phyloP scores from a whole-genome alignment of 2,888 invertebrate genomes.

The Drosophila barbarae region DNA sequence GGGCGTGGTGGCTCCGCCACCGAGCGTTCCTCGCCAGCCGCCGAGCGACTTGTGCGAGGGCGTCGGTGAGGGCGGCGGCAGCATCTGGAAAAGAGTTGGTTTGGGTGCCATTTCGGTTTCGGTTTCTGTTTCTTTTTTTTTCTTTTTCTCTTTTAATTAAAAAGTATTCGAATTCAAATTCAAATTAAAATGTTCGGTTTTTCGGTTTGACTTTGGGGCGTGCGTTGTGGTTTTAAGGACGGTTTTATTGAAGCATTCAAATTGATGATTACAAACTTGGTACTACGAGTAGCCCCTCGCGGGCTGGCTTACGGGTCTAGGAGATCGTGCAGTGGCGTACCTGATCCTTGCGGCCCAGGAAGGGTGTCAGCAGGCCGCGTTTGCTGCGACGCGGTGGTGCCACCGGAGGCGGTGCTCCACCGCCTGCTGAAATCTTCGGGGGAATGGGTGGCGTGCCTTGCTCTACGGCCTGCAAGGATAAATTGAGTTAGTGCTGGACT shows the following conservation, averaged over 20 bases:
- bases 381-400: slow-evolving; percentile 85
- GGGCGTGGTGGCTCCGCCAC: slow-evolving; percentile 24
- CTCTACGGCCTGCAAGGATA: slow-evolving; percentile 73
- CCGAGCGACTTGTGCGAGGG: slow-evolving; percentile 68
- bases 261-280: slow-evolving; percentile 62
- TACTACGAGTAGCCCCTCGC: slow-evolving; percentile 53
- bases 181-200: slow-evolving; percentile 19
- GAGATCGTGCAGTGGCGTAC: slow-evolving; percentile 80
- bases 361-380: slow-evolving; percentile 81
- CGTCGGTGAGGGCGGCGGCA: slow-evolving; percentile 73
- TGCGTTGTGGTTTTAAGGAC: slow-evolving; percentile 42
- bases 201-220: slow-evolving; percentile 24
- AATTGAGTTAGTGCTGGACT: neutral
- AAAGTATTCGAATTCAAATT: slow-evolving; percentile 20
- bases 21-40: slow-evolving; percentile 51
- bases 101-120: slow-evolving; percentile 46
- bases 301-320: slow-evolving; percentile 61
- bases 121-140: slow-evolving; percentile 11
- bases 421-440: slow-evolving; percentile 81
- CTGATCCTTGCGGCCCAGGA: slow-evolving; percentile 80
- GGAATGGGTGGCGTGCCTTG: slow-evolving; percentile 83
- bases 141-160: neutral
- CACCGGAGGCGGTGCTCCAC: slow-evolving; percentile 80
- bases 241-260: slow-evolving; percentile 72
- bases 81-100: slow-evolving; percentile 56